Conservation (phyloP, 2,888 invertebrate genomes). For the Tetramorium bicarinatum region DNA sequence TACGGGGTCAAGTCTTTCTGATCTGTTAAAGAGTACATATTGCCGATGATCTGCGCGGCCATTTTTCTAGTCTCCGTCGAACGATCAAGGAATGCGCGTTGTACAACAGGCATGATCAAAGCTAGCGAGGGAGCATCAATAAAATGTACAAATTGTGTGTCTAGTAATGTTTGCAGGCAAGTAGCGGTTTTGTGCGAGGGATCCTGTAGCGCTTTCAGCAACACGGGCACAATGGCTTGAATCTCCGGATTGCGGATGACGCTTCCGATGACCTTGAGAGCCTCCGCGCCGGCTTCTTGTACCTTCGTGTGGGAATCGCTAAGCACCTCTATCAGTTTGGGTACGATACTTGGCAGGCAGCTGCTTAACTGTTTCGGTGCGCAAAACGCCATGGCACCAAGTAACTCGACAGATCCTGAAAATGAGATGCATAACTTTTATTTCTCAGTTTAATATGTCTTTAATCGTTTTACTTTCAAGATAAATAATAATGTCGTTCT, state of each 20-base stretch:
- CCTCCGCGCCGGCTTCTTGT: slow-evolving; percentile 98
- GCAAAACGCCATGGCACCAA: slow-evolving; percentile 99
- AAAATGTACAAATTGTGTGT: slow-evolving; percentile 99
- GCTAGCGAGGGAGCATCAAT: slow-evolving; percentile 99
- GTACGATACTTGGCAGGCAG: slow-evolving; percentile 99
- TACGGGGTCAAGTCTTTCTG: slow-evolving; percentile 99
- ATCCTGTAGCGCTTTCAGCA: slow-evolving; percentile 97
- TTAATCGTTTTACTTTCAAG: neutral
- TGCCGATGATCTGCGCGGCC: slow-evolving; percentile 99
- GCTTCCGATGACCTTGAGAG: slow-evolving; percentile 97
- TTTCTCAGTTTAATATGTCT: neutral
- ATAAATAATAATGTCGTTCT: neutral
- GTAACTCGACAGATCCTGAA: slow-evolving; percentile 95
- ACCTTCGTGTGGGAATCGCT: slow-evolving; percentile 99
- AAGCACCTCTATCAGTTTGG: slow-evolving; percentile 97
- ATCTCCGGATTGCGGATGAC: slow-evolving; percentile 99
- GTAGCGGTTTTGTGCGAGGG: slow-evolving; percentile 97
- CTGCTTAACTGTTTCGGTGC: slow-evolving; percentile 99
- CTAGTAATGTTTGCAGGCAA: slow-evolving; percentile 97
- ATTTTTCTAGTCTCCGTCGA: slow-evolving; percentile 99
- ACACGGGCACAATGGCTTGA: slow-evolving; percentile 95
- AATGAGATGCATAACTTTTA: neutral
- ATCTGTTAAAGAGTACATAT: slow-evolving; percentile 99
- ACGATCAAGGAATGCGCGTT: slow-evolving; percentile 98
- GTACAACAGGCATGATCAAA: slow-evolving; percentile 99